phyloP scores from a whole-genome alignment of 2,113 vertebrate species.

The Casuarius casuarius region DNA sequence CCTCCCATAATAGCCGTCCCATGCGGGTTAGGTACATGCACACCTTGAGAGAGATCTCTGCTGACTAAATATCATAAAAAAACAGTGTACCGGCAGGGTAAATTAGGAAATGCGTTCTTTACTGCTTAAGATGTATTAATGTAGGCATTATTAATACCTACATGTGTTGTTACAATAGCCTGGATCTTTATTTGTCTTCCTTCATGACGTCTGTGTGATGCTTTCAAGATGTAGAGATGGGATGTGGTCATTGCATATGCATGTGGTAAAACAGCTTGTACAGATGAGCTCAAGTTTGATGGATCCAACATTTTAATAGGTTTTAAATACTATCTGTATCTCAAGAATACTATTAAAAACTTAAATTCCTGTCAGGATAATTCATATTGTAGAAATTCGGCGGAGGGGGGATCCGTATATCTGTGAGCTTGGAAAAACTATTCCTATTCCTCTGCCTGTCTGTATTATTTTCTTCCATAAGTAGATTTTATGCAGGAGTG shows the following conservation, averaged over 20 bases:
- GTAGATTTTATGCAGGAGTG: background rate
- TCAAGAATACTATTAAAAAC: background rate
- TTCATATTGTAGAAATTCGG: background rate
- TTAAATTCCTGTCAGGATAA: background rate
- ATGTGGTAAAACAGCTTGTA: background rate
- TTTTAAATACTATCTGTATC: background rate
- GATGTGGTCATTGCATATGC: background rate
- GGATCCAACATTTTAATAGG: background rate
- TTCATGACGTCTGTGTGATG: background rate
- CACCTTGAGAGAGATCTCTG: background rate
- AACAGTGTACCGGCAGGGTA: background rate
- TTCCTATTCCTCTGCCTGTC: background rate
- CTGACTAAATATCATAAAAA: background rate
- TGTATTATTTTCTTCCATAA: background rate
- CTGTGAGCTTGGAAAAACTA: background rate
- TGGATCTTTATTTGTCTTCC: background rate
- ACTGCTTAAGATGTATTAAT: background rate
- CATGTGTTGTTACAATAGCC: background rate
- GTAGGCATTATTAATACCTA: background rate
- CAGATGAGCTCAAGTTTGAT: background rate
- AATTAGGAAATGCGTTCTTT: background rate
- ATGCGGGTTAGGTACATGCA: background rate
- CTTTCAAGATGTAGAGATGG: background rate
- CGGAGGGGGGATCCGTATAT: background rate
- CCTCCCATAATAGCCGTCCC: background rate